Base-by-base conservation (phyloP, 2,888 invertebrate species). In the Caradrina clavipalpis region DNA sequence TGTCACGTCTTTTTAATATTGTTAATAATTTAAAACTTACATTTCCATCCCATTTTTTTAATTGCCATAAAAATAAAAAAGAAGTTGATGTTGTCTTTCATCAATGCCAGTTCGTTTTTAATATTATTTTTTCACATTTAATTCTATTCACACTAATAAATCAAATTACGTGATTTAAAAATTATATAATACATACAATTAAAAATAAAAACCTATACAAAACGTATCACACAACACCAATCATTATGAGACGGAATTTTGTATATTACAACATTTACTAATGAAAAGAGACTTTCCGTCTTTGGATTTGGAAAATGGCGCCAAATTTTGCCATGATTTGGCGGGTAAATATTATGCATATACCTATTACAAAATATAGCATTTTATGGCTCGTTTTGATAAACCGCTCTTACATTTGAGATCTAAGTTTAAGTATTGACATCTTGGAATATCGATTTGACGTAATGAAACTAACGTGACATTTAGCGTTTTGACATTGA, bases 141-240 rank as follows among this genome's bases (percentile, higher is more conserved):
- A 22, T 19, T 54, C 62, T 78, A 74, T 53, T 49, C 78, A 78
- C 65, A 78, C 51, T 63, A 68, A 64, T 66, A 62, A 60, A 68
- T 64, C 26, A 65, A 75, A 56, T 62, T 60, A 78, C 65, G 62
- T 50, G 47, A 65, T 73, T 73, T 76, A 55, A 63, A 71, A 70
- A 76, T 69, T 71, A 82, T 73, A 62, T 7, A 7, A 39, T 11
- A 39, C 11, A 66, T 78, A 81, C 66, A 76, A 77, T 77, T 69
- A 73, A 67, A 73, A 69, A 69, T 76, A 65, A 69, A n/a, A 78
- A 57, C 72, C 73, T 82, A 82, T 63, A 67, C 54, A 76, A 49
- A 78, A 78, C 59, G 66, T 81, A 82, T 80, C 81, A 83, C 80
- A 80, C 76, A 83, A 83, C 73, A 73, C 67, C 72, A 75, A 75